Percentiles rank a stretch among this genome's conserved stretches.
Conservation (phyloP, 1,140 invertebrate species). For the Drosophila eugracilis region DNA sequence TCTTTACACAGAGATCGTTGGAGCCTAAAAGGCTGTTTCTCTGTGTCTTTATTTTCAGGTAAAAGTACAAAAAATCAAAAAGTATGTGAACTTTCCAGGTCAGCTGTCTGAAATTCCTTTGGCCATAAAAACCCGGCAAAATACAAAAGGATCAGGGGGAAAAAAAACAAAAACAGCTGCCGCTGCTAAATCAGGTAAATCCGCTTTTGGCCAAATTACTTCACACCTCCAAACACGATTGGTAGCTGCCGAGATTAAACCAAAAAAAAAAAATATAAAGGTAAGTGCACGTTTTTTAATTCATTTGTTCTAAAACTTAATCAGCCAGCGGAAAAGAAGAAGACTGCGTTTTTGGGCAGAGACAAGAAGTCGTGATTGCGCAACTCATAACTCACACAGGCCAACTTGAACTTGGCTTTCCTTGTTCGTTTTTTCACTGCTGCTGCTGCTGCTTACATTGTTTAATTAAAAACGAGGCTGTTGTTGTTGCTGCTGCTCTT, state of each 20-base stretch:
- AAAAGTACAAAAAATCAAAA: conserved; percentile 21
- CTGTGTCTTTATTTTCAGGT: conserved; percentile 9
- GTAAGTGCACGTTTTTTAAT: conserved; percentile 75
- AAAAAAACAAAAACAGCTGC: conserved; percentile 20
- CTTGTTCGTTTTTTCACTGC: conserved; percentile 14
- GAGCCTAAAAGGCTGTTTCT: conserved; percentile 29
- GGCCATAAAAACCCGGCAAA: conserved; percentile 46
- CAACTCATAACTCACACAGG: conserved; percentile 78
- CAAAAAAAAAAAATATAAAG: conserved; percentile 20
- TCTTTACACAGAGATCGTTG: conserved; percentile 71
- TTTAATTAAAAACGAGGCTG: conserved; percentile 79
- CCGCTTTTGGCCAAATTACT: conserved; percentile 58
- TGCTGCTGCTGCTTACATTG: conserved; percentile 70
- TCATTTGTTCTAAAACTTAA: conserved; percentile 84
- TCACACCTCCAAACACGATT: conserved; percentile 59
- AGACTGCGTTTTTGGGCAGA: conserved; percentile 38
- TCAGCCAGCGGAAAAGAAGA: conserved; percentile 59
- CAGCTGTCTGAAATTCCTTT: conserved; percentile 57
- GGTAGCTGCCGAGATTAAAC: background rate
- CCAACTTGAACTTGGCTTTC: conserved; percentile 59
- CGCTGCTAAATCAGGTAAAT: conserved; percentile 50
- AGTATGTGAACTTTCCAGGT: conserved; percentile 55
- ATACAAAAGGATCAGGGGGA: conserved; percentile 21
- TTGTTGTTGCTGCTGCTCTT: conserved; percentile 27
- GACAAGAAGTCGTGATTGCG: conserved; percentile 83